Evolutionary conservation across 2,797 vertebrate genomes (phyloP).

Genomic region (Rhynchotus rufescens): DNA sequence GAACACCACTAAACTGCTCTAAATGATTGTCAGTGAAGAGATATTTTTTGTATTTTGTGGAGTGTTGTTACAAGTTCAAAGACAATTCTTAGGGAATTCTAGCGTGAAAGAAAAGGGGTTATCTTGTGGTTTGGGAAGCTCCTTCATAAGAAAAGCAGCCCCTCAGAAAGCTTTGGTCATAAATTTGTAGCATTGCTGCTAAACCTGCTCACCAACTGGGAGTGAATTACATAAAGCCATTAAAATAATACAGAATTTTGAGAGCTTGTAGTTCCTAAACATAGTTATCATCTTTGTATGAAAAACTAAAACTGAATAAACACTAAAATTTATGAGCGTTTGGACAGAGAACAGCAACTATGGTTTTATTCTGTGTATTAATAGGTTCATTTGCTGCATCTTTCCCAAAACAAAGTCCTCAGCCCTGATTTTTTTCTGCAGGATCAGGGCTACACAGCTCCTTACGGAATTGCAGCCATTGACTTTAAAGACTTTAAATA

Average conservation of each 20-base stretch:
- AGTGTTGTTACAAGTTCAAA: not conserved
- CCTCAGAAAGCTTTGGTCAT: not conserved
- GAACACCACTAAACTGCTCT: not conserved
- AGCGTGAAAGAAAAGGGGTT: not conserved
- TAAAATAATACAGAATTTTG: not conserved
- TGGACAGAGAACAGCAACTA: not conserved
- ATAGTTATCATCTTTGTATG: not conserved
- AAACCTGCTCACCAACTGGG: not conserved
- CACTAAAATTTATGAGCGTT: not conserved
- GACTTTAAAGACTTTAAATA: not conserved
- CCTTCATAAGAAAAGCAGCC: not conserved
- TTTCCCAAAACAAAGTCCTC: not conserved
- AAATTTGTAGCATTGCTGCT: not conserved
- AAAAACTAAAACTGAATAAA: not conserved
- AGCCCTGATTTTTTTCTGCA: not conserved
- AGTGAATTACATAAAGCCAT: not conserved
- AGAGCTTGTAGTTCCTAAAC: not conserved
- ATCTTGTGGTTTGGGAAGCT: not conserved
- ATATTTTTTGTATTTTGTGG: not conserved
- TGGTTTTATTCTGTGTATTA: not conserved
- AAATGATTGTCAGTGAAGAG: not conserved
- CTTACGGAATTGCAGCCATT: not conserved
- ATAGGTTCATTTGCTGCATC: not conserved
- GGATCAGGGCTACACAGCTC: not conserved
- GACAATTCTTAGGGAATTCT: not conserved